A percentile compares a stretch with the other conserved stretches of the same genome.
Conservation (phyloP, 2,113 vertebrate species). For the Pyxicephalus adspersus region DNA sequence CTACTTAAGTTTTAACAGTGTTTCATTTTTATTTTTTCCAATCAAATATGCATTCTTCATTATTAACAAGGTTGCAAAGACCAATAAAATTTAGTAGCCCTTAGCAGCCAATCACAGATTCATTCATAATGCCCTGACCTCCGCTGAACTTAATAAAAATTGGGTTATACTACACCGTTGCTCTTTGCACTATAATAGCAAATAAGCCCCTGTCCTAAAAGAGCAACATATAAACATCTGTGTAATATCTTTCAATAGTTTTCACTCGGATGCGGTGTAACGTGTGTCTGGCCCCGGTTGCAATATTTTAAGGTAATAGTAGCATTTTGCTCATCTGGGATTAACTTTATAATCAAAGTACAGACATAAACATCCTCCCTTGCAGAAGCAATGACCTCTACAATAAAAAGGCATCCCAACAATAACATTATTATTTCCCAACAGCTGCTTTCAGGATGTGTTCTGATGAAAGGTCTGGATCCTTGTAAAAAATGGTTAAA, state of each 20-base stretch:
- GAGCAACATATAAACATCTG: neutral
- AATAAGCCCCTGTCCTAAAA: no score
- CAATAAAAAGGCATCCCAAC: slow-evolving; percentile 51
- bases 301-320: slow-evolving; percentile 40
- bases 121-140: no score
- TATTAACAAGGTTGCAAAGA: no score
- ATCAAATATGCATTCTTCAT: no score
- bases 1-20: no score
- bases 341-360: slow-evolving; percentile 48
- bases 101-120: no score
- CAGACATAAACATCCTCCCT: slow-evolving; percentile 55
- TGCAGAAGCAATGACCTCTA: slow-evolving; percentile 48
- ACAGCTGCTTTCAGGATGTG: slow-evolving; percentile 64
- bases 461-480: slow-evolving; percentile 58
- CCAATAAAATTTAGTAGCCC: no score
- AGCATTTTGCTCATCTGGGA: slow-evolving; percentile 32
- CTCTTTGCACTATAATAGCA: no score
- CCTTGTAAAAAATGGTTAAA: slow-evolving; percentile 61
- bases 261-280: neutral
- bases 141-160: no score
- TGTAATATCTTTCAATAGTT: neutral
- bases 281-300: neutral
- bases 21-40: no score
- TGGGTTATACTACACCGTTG: no score
- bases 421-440: slow-evolving; percentile 60